Percentiles rank a stretch among this genome's conserved stretches.
Evolutionary conservation across 2,797 vertebrate species (phyloP).

Genomic region (Poecilia wingei): DNA sequence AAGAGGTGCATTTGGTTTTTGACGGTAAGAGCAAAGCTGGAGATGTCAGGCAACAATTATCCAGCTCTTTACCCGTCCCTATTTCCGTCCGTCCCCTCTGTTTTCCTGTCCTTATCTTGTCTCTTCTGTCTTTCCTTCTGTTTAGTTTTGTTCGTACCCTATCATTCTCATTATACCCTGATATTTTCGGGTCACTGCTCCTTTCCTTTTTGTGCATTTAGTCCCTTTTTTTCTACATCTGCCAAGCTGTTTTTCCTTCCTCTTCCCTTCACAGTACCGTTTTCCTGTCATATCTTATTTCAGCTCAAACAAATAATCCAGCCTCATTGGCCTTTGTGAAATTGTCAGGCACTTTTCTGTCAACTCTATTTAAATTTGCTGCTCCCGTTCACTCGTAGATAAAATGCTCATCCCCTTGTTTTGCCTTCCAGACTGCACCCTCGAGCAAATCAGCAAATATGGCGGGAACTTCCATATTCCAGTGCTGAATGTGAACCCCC

Average conservation of each 20-base stretch:
- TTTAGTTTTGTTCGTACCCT: conserved; percentile 40
- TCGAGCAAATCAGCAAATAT: conserved; percentile 73
- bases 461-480: conserved; percentile 70
- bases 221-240: conserved; percentile 46
- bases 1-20: conserved; percentile 30
- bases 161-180: conserved; percentile 46
- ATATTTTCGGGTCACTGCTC: conserved; percentile 58
- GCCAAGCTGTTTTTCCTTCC: conserved; percentile 1
- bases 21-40: conserved; percentile 25
- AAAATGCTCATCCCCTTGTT: conserved; percentile 26
- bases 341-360: conserved; percentile 15
- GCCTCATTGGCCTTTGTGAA: conserved; percentile 2
- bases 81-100: conserved; percentile 44
- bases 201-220: conserved; percentile 42
- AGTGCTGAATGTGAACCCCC: conserved; percentile 38
- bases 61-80: conserved; percentile 63
- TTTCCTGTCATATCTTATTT: conserved; percentile 5
- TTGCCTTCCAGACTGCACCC: conserved; percentile 74
- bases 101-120: conserved; percentile 63
- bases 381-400: conserved; percentile 13
- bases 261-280: conserved; percentile 3
- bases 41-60: conserved; percentile 72
- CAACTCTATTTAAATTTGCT: conserved; percentile 13
- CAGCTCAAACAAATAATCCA: neutral
- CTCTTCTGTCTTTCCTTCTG: conserved; percentile 40